Percentiles rank a stretch among this genome's conserved stretches.
Conservation (phyloP, 1,140 invertebrate genomes). For the Dendrolimus punctatus region DNA sequence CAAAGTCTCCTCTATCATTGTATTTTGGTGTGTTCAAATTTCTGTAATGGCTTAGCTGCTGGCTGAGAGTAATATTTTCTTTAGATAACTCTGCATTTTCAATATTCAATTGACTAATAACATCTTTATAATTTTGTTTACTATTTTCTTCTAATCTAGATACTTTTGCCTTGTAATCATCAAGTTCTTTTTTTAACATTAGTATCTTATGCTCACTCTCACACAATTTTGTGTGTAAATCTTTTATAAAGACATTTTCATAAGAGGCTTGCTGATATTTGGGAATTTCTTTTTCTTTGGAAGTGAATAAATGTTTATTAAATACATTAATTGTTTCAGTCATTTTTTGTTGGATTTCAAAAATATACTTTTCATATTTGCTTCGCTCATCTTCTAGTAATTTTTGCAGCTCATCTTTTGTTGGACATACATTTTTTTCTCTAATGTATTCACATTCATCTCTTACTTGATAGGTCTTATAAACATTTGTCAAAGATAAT, state of each 20-base stretch:
- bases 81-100: constrained; percentile 60
- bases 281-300: constrained; percentile 22
- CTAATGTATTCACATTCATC: constrained; percentile 15
- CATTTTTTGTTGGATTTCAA: constrained; percentile 53
- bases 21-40: constrained; percentile 25
- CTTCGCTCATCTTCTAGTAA: constrained; percentile 61
- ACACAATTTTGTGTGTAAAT: constrained; percentile 54
- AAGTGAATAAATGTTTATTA: constrained; percentile 37
- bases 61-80: constrained; percentile 55
- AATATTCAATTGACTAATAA: constrained; percentile 54
- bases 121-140: constrained; percentile 52
- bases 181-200: constrained; percentile 65
- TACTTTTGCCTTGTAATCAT: constrained; percentile 40
- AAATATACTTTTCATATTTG: constrained; percentile 62
- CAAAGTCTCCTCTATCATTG: constrained; percentile 26
- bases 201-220: constrained; percentile 63
- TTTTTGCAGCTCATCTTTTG: constrained; percentile 54
- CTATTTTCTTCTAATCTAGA: constrained; percentile 27
- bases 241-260: constrained; percentile 42
- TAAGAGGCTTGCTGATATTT: constrained; percentile 18
- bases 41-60: constrained; percentile 50
- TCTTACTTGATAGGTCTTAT: constrained; percentile 25
- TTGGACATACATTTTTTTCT: constrained; percentile 32
- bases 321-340: constrained; percentile 50
- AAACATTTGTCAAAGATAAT: constrained; percentile 34